Evolutionary conservation across 2,113 vertebrate genomes (phyloP).

Genomic region (Mobula hypostoma): DNA sequence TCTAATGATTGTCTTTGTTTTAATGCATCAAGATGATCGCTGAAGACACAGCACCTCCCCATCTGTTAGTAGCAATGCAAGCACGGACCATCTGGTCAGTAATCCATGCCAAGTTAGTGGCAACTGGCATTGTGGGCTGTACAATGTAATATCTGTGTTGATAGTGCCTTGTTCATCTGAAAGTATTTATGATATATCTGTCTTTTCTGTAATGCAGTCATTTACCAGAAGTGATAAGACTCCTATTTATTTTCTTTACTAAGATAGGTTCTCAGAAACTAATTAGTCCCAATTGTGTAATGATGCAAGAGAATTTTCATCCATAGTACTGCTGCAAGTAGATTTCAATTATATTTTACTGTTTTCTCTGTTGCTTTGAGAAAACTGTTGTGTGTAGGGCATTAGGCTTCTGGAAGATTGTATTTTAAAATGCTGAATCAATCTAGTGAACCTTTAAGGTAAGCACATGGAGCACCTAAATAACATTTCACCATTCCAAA

Average conservation of each 20-base stretch:
- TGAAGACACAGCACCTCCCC: background rate
- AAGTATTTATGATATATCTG: background rate
- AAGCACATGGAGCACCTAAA: too few relatives aligned
- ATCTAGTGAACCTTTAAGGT: too few relatives aligned
- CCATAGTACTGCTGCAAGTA: background rate
- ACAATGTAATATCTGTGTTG: background rate
- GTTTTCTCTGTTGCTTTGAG: background rate
- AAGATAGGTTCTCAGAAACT: background rate
- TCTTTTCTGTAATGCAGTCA: background rate
- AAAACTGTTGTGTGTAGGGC: background rate
- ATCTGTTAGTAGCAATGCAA: constrained; percentile 29
- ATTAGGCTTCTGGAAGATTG: background rate
- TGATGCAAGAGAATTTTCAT: background rate
- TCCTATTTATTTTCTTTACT: background rate
- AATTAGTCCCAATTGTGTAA: background rate
- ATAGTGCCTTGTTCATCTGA: background rate
- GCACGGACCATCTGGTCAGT: constrained; percentile 25
- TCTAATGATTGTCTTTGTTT: constrained; percentile 1
- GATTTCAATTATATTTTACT: background rate
- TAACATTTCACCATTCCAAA: too few relatives aligned
- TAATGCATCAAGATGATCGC: constrained; percentile 20
- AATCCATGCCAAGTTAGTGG: constrained; percentile 22
- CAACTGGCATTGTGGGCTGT: background rate
- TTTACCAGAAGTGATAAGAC: background rate
- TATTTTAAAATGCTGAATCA: background rate